Evolutionary conservation across 1,140 invertebrate genomes (phyloP).

Genomic region (Coenobita brevimanus): DNA sequence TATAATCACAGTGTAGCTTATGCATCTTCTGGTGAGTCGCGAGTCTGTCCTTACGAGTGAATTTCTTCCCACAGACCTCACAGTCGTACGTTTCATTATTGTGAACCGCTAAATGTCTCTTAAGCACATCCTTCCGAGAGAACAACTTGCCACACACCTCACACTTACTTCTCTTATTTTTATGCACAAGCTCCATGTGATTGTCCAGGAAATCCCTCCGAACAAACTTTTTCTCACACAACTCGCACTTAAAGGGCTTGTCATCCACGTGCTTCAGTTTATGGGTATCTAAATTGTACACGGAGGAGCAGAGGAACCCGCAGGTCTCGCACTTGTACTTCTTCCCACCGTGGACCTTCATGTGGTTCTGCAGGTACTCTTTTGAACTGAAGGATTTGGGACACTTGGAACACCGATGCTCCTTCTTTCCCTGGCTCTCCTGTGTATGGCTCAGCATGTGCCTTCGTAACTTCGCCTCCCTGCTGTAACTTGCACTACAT

Average conservation of each 20-base stretch:
- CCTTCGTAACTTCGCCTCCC: constrained; percentile 55
- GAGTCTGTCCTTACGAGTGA: constrained; percentile 58
- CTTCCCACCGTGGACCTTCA: constrained; percentile 52
- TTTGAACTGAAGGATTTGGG: constrained; percentile 57
- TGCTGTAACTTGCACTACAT: constrained; percentile 62
- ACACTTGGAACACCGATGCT: constrained; percentile 55
- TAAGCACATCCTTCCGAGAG: constrained; percentile 62
- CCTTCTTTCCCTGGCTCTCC: constrained; percentile 47
- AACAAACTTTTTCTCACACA: constrained; percentile 63
- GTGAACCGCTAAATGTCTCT: constrained; percentile 60
- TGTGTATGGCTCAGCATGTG: constrained; percentile 58
- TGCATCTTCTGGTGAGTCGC: constrained; percentile 52
- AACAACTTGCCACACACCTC: constrained; percentile 65
- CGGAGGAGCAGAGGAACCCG: constrained; percentile 56
- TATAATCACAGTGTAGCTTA: constrained; percentile 41
- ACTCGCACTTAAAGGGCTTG: constrained; percentile 63
- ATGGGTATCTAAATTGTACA: constrained; percentile 64
- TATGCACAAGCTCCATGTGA: constrained; percentile 64
- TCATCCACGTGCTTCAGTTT: constrained; percentile 52
- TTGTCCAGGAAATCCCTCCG: constrained; percentile 58
- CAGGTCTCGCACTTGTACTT: constrained; percentile 63
- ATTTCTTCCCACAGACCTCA: constrained; percentile 54
- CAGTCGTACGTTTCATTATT: constrained; percentile 64
- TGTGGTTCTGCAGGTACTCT: constrained; percentile 59
- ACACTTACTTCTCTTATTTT: constrained; percentile 66